Base-by-base conservation (phyloP, 2,113 vertebrate species). In the Callithrix jacchus region DNA sequence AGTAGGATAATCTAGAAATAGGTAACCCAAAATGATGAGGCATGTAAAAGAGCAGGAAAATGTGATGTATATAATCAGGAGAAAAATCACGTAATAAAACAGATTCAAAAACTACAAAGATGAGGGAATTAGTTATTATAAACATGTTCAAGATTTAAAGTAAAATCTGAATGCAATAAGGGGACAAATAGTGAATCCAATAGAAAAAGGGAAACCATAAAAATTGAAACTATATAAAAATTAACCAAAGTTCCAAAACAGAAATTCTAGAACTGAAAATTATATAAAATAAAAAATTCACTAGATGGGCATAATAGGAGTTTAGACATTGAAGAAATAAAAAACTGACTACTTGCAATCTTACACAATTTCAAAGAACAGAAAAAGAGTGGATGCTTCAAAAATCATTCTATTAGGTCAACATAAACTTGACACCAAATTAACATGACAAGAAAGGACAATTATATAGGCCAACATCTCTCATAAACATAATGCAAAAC, bases 131-230 rank as follows among this genome's bases (percentile, higher is more conserved):
- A 58, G 30, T 40, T 82, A 82, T 42, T 52, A 27, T 61, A 89
- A 88, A 89, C 58, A 82, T 64, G 52, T 64, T 82, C n/a, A 89
- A 52, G 18, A 89, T 47, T 74, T 81, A 93, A 87, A 80, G 52
- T 16, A 74, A 27, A 74, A 82, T 23, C 27, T 74, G 13, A 71
- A 58, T 35, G 83, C 54, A 83, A 13, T 73, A 17, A 83, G 27
- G 45, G 30, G 1, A 61, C 14, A 70, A 82, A 89, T 4, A 66
- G 30, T 37, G 14, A 74, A 61, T 42, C 27, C 11, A 35, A 68
- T 6, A 35, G 35, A 83, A 40, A 89, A 89, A 81, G 5, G 6
- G 27, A 94, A 82, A 82, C 52, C 81, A 71, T 82, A 87, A 37
- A 58, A 61, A 81, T 40, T 17, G 13, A 54, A 52, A 42, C 4